Percentiles rank a stretch among this genome's conserved stretches.
phyloP scores from a whole-genome alignment of 1,140 invertebrate species.

The Druon quercuslanigerum region DNA sequence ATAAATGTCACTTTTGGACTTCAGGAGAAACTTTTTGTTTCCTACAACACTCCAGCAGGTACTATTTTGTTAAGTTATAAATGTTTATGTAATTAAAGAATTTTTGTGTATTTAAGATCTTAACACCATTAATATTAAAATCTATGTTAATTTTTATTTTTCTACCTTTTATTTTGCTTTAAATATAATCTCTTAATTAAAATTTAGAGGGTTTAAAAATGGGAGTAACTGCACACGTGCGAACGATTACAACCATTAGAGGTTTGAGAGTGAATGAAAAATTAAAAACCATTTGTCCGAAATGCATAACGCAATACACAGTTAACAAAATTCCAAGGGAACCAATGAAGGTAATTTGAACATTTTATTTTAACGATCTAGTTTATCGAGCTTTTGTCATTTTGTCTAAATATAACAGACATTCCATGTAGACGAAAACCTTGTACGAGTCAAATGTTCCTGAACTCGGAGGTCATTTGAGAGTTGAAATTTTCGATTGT shows the following conservation, averaged over 20 bases:
- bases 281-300: constrained; percentile 61
- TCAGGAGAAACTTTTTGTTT: constrained; percentile 66
- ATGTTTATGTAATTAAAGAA: not conserved
- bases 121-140: not conserved
- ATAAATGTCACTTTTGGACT: constrained; percentile 73
- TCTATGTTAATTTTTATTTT: not conserved
- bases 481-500: constrained; percentile 73
- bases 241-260: constrained; percentile 67
- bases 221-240: constrained; percentile 64
- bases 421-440: constrained; percentile 47
- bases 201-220: constrained; percentile 64
- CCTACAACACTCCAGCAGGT: constrained; percentile 69
- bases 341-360: constrained; percentile 57
- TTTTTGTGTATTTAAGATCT: too few relatives aligned
- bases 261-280: constrained; percentile 58
- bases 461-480: constrained; percentile 73
- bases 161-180: not conserved
- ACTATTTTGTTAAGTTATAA: constrained; percentile 32
- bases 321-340: constrained; percentile 60
- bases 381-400: constrained; percentile 31
- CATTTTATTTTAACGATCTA: constrained; percentile 23
- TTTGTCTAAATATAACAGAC: constrained; percentile 36
- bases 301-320: constrained; percentile 59
- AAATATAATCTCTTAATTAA: constrained; percentile 18
- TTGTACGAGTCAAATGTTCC: constrained; percentile 67